Evolutionary conservation across 1,140 invertebrate species (phyloP).

Genomic region (Archivesica marissinica): DNA sequence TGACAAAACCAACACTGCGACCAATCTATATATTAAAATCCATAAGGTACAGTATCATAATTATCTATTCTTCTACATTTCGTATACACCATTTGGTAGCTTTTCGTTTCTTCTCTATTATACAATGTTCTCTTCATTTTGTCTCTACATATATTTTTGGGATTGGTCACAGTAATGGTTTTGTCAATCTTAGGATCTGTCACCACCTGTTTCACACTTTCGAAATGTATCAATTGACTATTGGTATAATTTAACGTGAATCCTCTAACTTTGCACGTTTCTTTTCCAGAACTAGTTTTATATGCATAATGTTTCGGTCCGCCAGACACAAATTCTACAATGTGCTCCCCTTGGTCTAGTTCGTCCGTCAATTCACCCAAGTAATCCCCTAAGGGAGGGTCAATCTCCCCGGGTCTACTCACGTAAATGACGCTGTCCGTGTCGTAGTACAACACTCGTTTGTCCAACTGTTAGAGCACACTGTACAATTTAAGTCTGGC

Average conservation of each 20-base stretch:
- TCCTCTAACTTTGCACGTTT: conserved; percentile 4
- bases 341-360: background rate
- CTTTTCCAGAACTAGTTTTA: background rate
- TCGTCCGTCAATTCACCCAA: conserved; percentile 34
- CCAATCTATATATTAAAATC: conserved; percentile 38
- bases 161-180: conserved; percentile 41
- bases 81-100: conserved; percentile 45
- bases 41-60: conserved; percentile 60
- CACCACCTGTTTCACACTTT: background rate
- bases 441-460: conserved; percentile 82
- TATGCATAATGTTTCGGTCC: conserved; percentile 31
- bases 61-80: conserved; percentile 49
- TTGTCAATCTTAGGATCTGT: background rate
- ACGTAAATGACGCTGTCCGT: conserved; percentile 77
- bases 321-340: conserved; percentile 18
- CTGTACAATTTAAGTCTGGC: conserved; percentile 82
- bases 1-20: too few species aligned
- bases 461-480: conserved; percentile 77
- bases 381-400: conserved; percentile 9
- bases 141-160: conserved; percentile 46
- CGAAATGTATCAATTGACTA: conserved; percentile 47
- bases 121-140: conserved; percentile 27
- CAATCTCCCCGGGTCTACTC: background rate
- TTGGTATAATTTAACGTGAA: conserved; percentile 54
- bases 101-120: conserved; percentile 50